Evolutionary conservation across 2,888 invertebrate genomes (phyloP).

Genomic region (Heteromyza rotundicornis): DNA sequence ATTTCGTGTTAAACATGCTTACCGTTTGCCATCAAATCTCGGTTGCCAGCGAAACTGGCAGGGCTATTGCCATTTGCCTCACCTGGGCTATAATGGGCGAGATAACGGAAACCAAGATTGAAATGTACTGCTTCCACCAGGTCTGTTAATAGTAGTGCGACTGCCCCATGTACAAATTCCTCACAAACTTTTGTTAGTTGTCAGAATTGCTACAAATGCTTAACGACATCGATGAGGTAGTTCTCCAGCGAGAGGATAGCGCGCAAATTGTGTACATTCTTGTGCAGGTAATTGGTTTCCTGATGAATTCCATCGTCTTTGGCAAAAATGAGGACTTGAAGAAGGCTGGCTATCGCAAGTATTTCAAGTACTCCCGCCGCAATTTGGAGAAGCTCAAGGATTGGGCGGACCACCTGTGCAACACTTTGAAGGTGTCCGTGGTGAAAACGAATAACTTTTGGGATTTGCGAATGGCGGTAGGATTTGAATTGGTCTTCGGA

Average conservation of each 20-base stretch:
- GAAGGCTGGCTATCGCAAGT: conserved; percentile 40
- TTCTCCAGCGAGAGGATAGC: conserved; percentile 36
- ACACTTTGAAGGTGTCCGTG: conserved; percentile 27
- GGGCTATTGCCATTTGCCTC: conserved; percentile 40
- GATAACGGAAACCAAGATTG: conserved; percentile 33
- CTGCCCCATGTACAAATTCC: neutral
- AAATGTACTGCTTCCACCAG: conserved; percentile 43
- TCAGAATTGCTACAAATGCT: conserved; percentile 36
- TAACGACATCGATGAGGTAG: conserved; percentile 34
- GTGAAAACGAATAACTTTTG: conserved; percentile 32
- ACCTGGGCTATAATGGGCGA: conserved; percentile 41
- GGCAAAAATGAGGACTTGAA: conserved; percentile 39
- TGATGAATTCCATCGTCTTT: conserved; percentile 36
- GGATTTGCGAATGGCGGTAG: conserved; percentile 36
- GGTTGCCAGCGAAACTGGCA: conserved; percentile 38
- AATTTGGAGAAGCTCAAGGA: conserved; percentile 35
- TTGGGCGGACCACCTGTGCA: conserved; percentile 33
- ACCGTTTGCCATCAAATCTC: conserved; percentile 39
- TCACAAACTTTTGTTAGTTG: conserved; percentile 23
- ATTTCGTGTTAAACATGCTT: conserved; percentile 35
- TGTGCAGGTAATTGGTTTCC: conserved; percentile 38
- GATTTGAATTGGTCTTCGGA: no score
- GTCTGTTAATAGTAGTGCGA: conserved; percentile 18
- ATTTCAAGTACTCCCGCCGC: conserved; percentile 34
- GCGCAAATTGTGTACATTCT: conserved; percentile 38